These are phyloP conservation scores for Lasioglossum vierecki DNA, from an alignment of 2,888 invertebrate genomes.

Conservation along the genomic window DNA sequence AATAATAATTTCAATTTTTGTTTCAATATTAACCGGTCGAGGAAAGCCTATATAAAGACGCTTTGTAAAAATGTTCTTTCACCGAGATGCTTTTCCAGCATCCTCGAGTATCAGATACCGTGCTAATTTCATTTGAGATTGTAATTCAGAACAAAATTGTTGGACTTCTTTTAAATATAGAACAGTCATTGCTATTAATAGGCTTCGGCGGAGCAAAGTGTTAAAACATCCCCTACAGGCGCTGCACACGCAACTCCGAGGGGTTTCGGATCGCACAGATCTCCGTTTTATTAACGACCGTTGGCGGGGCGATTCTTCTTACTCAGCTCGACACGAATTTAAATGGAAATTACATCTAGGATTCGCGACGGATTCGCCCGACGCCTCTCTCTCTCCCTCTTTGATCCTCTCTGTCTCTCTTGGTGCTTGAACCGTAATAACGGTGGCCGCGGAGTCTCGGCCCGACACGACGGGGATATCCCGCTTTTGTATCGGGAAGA, in stretches of 20 bases:
- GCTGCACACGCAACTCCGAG: background rate
- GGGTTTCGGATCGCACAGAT: background rate
- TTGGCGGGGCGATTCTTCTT: slow-evolving; percentile 2
- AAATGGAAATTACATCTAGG: slow-evolving; percentile 45
- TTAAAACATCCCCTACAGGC: background rate
- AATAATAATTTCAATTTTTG: background rate
- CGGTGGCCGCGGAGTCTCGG: background rate
- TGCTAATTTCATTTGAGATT: background rate
- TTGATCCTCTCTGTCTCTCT: background rate
- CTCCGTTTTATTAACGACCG: slow-evolving; percentile 34
- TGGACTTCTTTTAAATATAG: background rate
- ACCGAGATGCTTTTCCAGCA: no score
- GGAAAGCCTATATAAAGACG: background rate
- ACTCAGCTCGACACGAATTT: slow-evolving; percentile 32
- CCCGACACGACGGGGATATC: background rate
- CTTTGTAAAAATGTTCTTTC: background rate
- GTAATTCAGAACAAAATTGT: background rate
- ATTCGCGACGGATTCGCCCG: slow-evolving; percentile 28
- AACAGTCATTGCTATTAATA: background rate
- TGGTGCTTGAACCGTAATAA: slow-evolving; percentile 4
- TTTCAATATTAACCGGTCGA: background rate
- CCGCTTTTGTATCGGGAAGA: slow-evolving; percentile 42
- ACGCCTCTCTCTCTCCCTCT: background rate
- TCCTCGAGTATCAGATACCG: no score
- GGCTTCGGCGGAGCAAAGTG: background rate